A percentile compares a stretch with the other conserved stretches of the same genome.
phyloP scores from a whole-genome alignment of 2,113 vertebrate genomes.

The Sander vitreus region DNA sequence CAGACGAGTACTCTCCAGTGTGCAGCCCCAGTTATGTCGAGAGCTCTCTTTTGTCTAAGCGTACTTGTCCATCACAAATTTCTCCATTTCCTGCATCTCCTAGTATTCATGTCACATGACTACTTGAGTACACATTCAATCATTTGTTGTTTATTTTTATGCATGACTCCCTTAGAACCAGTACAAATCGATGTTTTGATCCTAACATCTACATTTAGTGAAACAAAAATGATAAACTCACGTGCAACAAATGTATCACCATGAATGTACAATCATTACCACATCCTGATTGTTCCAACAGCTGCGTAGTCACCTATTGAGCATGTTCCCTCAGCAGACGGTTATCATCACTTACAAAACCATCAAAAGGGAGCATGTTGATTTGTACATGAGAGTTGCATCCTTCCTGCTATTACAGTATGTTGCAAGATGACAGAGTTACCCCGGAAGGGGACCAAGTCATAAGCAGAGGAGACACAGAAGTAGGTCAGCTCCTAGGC shows the following conservation, averaged over 20 bases:
- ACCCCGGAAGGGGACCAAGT: conserved; percentile 77
- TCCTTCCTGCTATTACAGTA: conserved; percentile 79
- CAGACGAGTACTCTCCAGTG: conserved; percentile 73
- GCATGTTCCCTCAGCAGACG: conserved; percentile 29
- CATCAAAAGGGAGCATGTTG: conserved; percentile 60
- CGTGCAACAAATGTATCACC: background rate
- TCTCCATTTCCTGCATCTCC: conserved; percentile 39
- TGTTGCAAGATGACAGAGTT: conserved; percentile 79
- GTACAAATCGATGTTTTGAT: background rate
- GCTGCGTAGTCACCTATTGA: conserved; percentile 31
- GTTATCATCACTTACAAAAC: conserved; percentile 55
- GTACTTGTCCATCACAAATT: conserved; percentile 67
- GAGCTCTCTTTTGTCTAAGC: conserved; percentile 64
- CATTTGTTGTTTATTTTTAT: conserved; percentile 24
- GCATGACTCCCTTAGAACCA: background rate
- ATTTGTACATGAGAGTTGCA: conserved; percentile 67
- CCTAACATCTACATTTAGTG: conserved; percentile 22
- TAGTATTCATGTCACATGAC: conserved; percentile 27
- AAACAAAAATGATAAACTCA: background rate
- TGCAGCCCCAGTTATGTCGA: conserved; percentile 76
- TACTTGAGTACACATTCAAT: conserved; percentile 22
- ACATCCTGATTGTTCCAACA: conserved; percentile 13
- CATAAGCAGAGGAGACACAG: conserved; percentile 74
- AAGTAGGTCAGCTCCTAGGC: conserved; percentile 82
- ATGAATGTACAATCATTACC: background rate